phyloP scores from a whole-genome alignment of 2,113 vertebrate species.

The Nothocercus nigrocapillus region DNA sequence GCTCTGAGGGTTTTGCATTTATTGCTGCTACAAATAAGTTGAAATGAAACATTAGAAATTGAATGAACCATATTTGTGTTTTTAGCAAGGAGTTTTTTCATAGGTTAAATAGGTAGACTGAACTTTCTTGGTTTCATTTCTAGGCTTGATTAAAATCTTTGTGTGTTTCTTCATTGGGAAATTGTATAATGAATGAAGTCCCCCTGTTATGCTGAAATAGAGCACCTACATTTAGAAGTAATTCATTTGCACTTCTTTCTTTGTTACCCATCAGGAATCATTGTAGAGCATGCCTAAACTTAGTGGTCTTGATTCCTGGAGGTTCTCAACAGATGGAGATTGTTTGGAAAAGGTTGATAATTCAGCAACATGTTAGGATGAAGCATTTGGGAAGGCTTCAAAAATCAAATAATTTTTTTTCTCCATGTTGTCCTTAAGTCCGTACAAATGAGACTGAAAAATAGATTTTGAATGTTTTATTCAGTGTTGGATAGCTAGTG shows the following conservation, averaged over 20 bases:
- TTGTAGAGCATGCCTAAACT: neutral
- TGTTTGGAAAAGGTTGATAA: neutral
- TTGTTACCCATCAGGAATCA: neutral
- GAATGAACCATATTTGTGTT: too few species aligned
- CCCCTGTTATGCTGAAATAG: neutral
- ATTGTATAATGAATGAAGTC: neutral
- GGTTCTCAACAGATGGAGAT: neutral
- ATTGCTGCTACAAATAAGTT: rapidly evolving
- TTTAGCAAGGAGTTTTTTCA: neutral
- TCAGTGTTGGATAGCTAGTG: neutral
- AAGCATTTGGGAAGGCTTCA: neutral
- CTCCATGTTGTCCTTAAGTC: neutral
- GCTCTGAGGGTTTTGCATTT: neutral
- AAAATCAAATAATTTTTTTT: neutral
- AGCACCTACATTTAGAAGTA: rapidly evolving
- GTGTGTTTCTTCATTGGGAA: neutral
- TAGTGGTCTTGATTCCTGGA: neutral
- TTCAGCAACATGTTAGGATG: neutral
- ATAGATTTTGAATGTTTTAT: neutral
- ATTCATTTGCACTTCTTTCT: neutral
- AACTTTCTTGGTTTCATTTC: neutral
- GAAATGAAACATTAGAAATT: neutral
- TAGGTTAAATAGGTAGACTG: neutral
- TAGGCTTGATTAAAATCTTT: neutral
- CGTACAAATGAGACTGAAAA: neutral